phyloP scores from a whole-genome alignment of 2,888 invertebrate genomes.

The Tridacna crocea region DNA sequence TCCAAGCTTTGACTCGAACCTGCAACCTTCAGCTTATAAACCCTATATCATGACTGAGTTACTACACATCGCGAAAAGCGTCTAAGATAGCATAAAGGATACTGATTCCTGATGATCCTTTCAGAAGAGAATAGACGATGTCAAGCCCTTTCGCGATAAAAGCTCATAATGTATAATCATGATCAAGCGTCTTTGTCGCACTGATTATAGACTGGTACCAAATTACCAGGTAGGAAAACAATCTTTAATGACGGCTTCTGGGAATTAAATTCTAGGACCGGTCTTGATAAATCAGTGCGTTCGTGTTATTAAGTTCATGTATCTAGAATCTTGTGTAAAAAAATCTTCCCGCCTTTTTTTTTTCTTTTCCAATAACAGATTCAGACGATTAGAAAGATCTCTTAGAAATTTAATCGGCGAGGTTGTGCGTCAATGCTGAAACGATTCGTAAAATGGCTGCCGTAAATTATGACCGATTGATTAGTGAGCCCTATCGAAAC shows the following conservation, averaged over 20 bases:
- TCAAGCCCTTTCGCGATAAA: background rate
- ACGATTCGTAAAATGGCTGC: no score
- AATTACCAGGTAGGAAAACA: constrained; percentile 28
- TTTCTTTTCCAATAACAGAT: background rate
- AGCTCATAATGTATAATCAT: constrained; percentile 7
- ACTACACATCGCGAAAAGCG: no score
- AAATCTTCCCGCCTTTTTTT: background rate
- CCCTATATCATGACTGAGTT: no score
- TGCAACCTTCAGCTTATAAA: no score
- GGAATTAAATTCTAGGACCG: constrained; percentile 16
- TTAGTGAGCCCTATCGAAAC: no score
- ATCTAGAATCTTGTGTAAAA: background rate
- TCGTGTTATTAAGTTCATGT: background rate
- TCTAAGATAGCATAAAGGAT: no score
- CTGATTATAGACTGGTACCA: constrained; percentile 26
- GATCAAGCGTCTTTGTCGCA: constrained; percentile 19
- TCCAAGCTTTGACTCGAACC: no score
- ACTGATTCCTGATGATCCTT: no score
- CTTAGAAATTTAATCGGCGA: no score
- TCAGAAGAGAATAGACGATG: background rate
- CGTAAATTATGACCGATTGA: no score
- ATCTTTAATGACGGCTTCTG: constrained; percentile 27
- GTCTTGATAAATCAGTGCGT: background rate
- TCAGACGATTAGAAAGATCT: no score
- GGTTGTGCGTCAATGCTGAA: no score